Conservation (phyloP, 1,140 invertebrate genomes). For the Drosophila truncata region DNA sequence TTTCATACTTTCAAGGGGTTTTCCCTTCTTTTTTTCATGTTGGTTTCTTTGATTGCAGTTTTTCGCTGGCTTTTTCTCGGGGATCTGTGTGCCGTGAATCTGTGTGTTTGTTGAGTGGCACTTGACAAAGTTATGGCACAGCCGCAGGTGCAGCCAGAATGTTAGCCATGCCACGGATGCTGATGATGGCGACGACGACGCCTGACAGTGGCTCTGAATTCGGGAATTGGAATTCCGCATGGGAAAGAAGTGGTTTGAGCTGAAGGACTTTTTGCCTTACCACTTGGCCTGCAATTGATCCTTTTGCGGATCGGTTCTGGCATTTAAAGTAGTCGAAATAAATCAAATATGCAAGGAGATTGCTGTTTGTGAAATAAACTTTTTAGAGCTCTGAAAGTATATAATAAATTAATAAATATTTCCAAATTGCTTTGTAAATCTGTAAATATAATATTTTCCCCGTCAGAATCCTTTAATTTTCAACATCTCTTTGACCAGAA, state of each 20-base stretch:
- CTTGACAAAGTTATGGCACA: slow-evolving; percentile 61
- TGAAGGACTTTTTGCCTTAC: slow-evolving; percentile 4
- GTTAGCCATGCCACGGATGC: slow-evolving; percentile 18
- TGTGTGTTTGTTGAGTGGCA: slow-evolving; percentile 39
- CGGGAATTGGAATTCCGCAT: background rate
- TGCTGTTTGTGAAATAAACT: too few species aligned
- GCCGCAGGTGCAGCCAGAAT: slow-evolving; percentile 52
- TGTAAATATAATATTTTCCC: background rate
- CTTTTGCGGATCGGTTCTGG: slow-evolving; percentile 2
- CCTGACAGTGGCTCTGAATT: slow-evolving; percentile 22
- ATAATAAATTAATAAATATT: too few species aligned
- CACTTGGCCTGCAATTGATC: slow-evolving; percentile 32
- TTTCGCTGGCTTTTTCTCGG: slow-evolving; percentile 18
- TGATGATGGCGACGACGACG: slow-evolving; percentile 26
- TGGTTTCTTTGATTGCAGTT: slow-evolving; percentile 54
- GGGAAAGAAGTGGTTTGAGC: slow-evolving; percentile 4
- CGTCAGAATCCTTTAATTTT: background rate
- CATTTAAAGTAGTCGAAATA: background rate
- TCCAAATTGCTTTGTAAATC: too few species aligned
- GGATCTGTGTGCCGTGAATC: slow-evolving; percentile 1
- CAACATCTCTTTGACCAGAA: slow-evolving; percentile 21
- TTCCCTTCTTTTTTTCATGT: background rate
- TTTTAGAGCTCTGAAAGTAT: too few species aligned
- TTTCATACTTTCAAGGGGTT: background rate
- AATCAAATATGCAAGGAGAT: background rate